Conservation (phyloP, 2,797 vertebrate genomes). For the Pelodytes ibericus region DNA sequence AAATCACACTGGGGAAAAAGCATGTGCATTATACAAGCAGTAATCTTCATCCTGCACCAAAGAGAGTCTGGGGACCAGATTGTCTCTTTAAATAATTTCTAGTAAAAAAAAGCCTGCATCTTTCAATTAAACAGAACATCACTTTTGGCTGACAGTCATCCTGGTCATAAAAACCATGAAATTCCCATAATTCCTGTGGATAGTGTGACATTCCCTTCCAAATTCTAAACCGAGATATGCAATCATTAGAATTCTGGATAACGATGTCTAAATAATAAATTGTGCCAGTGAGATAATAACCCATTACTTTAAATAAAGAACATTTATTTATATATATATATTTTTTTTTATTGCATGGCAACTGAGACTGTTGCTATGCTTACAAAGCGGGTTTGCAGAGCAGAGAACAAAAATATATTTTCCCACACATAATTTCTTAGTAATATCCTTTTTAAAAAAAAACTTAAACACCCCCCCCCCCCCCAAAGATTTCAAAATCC, state of each 20-base stretch:
- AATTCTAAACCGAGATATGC: background rate
- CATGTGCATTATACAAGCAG: too few relatives aligned
- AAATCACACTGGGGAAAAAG: too few relatives aligned
- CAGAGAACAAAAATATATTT: conserved; percentile 23
- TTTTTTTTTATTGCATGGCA: conserved; percentile 29
- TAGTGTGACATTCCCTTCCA: background rate
- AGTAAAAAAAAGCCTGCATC: too few relatives aligned
- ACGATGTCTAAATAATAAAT: conserved; percentile 25
- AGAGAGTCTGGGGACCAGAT: too few relatives aligned
- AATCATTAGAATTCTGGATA: background rate
- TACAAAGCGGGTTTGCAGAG: conserved; percentile 24
- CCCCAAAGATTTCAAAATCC: too few relatives aligned
- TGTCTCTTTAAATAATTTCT: too few relatives aligned
- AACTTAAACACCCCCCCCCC: too few relatives aligned
- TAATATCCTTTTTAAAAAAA: background rate
- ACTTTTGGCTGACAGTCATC: background rate
- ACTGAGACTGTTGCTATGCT: conserved; percentile 41
- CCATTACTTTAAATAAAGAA: conserved; percentile 32
- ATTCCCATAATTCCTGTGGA: background rate
- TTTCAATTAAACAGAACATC: too few relatives aligned
- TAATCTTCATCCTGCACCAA: too few relatives aligned
- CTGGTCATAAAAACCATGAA: background rate
- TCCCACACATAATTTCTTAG: background rate
- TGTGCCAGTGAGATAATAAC: conserved; percentile 20
- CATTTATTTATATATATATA: background rate